phyloP scores from a whole-genome alignment of 1,140 invertebrate genomes.

The Drosophila melanogaster region DNA sequence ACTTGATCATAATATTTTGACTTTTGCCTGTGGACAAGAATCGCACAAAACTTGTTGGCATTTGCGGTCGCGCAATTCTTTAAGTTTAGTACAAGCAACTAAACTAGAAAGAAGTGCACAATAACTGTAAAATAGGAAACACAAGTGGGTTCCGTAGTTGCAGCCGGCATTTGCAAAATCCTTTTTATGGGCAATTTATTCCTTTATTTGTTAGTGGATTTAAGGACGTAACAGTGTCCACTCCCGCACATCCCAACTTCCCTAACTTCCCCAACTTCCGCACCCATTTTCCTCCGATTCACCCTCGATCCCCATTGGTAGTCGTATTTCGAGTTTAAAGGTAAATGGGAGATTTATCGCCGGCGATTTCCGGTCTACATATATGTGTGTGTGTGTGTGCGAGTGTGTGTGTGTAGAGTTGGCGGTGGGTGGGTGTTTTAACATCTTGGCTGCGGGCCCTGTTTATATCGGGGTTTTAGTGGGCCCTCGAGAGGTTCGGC shows the following conservation, averaged over 20 bases:
- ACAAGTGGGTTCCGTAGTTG: constrained; percentile 67
- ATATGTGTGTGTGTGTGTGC: constrained; percentile 3
- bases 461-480: constrained; percentile 79
- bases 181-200: constrained; percentile 82
- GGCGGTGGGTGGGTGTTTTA: constrained; percentile 30
- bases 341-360: constrained; percentile 80
- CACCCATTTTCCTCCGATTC: constrained; percentile 12
- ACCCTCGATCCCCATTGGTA: constrained; percentile 40
- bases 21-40: not conserved
- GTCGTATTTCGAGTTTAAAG: constrained; percentile 80
- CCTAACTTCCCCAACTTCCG: constrained; percentile 1
- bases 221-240: constrained; percentile 68
- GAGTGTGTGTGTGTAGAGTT: constrained; percentile 12
- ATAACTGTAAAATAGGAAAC: constrained; percentile 71
- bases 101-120: constrained; percentile 43
- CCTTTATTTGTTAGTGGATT: constrained; percentile 82
- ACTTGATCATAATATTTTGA: constrained; percentile 8
- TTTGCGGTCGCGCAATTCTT: constrained; percentile 24
- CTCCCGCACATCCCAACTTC: constrained; percentile 15
- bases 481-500: constrained; percentile 58
- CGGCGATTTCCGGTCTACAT: constrained; percentile 65
- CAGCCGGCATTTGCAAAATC: constrained; percentile 78
- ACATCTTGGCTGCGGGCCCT: constrained; percentile 61
- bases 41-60: constrained; percentile 32
- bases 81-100: constrained; percentile 34